Evolutionary conservation across 2,888 invertebrate genomes (phyloP).

Genomic region (Busseola fusca): DNA sequence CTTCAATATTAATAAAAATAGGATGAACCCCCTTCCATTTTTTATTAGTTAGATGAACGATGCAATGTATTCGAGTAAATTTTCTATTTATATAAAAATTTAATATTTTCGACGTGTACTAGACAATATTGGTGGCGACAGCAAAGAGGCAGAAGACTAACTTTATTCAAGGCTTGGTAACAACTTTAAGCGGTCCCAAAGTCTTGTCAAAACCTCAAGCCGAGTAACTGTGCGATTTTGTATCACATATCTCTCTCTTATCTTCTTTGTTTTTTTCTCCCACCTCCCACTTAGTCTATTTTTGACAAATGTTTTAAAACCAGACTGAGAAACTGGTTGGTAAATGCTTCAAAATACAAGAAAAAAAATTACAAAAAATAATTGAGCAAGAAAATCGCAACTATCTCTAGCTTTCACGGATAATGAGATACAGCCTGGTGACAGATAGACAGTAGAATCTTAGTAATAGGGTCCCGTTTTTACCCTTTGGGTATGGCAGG

Average conservation of each 20-base stretch:
- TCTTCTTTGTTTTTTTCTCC: background rate
- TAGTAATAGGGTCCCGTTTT: no score
- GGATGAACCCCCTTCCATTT: no score
- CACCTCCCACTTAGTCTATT: background rate
- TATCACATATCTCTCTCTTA: background rate
- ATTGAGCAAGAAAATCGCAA: no score
- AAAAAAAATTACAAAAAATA: no score
- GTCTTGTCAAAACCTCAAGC: background rate
- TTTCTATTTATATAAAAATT: slow-evolving; percentile 36
- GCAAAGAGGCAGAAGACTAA: slow-evolving; percentile 7
- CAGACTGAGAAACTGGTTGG: no score
- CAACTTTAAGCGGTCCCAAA: background rate
- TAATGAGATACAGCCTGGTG: no score
- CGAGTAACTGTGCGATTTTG: no score
- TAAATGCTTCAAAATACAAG: background rate
- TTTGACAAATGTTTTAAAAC: background rate
- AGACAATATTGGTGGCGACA: slow-evolving; percentile 4
- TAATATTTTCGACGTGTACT: slow-evolving; percentile 33
- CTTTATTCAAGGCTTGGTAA: background rate
- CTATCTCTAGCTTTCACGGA: no score
- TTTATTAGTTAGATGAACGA: slow-evolving; percentile 7
- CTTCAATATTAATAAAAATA: no score
- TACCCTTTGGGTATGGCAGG: no score
- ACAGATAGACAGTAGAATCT: no score
- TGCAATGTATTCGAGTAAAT: slow-evolving; percentile 34